Evolutionary conservation across 2,113 vertebrate genomes (phyloP).

Genomic region (Ploceus nigricollis): DNA sequence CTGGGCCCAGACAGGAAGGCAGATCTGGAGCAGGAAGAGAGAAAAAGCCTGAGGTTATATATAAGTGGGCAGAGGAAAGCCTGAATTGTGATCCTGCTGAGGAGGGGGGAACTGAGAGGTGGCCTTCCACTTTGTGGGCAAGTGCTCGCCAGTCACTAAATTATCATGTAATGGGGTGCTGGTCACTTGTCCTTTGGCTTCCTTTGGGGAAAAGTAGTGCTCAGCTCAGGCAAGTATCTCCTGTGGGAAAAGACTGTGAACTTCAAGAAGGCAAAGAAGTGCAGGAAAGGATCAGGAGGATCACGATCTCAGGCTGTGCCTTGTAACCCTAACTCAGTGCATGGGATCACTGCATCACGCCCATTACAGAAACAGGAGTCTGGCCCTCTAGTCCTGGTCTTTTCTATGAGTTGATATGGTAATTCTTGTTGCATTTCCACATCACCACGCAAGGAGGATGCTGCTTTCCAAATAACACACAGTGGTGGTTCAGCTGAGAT

Average conservation of each 20-base stretch:
- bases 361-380: neutral
- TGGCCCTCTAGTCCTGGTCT: neutral
- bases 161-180: accelerated
- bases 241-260: neutral
- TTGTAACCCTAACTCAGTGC: neutral
- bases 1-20: neutral
- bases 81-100: neutral
- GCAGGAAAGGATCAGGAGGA: neutral
- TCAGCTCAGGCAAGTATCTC: neutral
- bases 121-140: neutral
- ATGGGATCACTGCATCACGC: neutral
- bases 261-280: neutral
- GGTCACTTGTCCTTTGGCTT: neutral
- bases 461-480: neutral
- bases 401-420: neutral
- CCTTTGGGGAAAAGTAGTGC: neutral
- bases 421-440: neutral
- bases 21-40: constrained; percentile 2
- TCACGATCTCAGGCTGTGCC: neutral
- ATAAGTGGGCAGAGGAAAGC: neutral
- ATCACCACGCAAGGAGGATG: accelerated
- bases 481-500: neutral
- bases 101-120: neutral
- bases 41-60: neutral
- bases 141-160: neutral